Conservation (phyloP, 1,140 invertebrate species). For the Drosophila simulans region DNA sequence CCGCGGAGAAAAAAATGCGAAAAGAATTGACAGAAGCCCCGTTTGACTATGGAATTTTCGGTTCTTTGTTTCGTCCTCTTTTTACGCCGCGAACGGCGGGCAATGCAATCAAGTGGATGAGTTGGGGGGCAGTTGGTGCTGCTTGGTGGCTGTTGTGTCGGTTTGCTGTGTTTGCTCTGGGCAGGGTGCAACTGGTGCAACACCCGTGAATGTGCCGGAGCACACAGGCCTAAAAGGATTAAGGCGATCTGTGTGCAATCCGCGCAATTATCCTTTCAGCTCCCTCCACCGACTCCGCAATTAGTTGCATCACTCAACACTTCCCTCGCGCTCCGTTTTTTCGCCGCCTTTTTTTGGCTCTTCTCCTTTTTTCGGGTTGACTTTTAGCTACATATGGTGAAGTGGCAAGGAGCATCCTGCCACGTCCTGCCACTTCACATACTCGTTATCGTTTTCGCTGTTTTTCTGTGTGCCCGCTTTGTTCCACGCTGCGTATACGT, state of each 20-base stretch:
- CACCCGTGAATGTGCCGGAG: constrained; percentile 24
- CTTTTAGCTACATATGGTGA: constrained; percentile 72
- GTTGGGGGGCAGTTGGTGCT: constrained; percentile 28
- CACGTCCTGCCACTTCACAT: constrained; percentile 46
- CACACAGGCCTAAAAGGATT: constrained; percentile 77
- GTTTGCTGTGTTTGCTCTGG: constrained; percentile 36
- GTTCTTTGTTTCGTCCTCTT: constrained; percentile 25
- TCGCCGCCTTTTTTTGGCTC: constrained; percentile 12
- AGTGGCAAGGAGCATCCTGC: constrained; percentile 27
- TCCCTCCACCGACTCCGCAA: constrained; percentile 55
- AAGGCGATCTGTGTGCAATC: constrained; percentile 82
- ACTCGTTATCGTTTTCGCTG: constrained; percentile 34
- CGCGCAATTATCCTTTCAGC: constrained; percentile 81
- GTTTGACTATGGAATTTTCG: constrained; percentile 44
- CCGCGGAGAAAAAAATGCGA: constrained; percentile 27
- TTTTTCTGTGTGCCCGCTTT: constrained; percentile 49
- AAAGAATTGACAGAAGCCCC: constrained; percentile 50
- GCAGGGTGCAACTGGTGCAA: constrained; percentile 52
- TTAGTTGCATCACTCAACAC: constrained; percentile 82
- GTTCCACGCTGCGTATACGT: constrained; percentile 73
- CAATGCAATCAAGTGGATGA: constrained; percentile 81
- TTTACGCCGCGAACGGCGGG: constrained; percentile 21
- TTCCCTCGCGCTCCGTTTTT: constrained; percentile 40
- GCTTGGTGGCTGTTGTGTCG: neutral
- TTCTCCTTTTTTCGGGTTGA: constrained; percentile 66